phyloP scores from a whole-genome alignment of 2,888 invertebrate genomes.

The Rhimphoctona megacephalus region DNA sequence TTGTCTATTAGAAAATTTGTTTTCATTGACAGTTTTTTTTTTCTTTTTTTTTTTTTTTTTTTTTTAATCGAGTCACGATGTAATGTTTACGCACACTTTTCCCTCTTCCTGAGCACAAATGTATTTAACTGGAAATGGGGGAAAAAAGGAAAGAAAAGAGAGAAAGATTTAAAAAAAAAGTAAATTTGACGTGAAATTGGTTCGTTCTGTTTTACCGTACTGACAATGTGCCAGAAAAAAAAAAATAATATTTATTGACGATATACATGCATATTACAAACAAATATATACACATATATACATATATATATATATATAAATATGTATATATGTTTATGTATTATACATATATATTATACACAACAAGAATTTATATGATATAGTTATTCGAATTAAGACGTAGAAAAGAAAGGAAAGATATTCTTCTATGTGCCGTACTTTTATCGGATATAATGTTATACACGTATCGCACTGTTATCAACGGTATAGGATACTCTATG shows the following conservation, averaged over 20 bases:
- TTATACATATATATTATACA: conserved; percentile 64
- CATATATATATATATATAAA: conserved; percentile 10
- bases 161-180: conserved; percentile 25
- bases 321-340: conserved; percentile 25
- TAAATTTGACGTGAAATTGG: conserved; percentile 66
- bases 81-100: conserved; percentile 55
- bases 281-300: conserved; percentile 35
- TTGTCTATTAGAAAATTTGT: conserved; percentile 43
- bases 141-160: conserved; percentile 8
- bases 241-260: conserved; percentile 77
- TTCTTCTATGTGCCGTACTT: conserved; percentile 83
- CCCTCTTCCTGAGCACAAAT: conserved; percentile 61
- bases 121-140: conserved; percentile 36
- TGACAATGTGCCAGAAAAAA: conserved; percentile 79
- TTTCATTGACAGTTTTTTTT: conserved; percentile 35
- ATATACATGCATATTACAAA: conserved; percentile 72
- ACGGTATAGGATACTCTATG: conserved; percentile 70
- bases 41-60: not conserved
- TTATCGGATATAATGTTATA: conserved; percentile 75
- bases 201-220: conserved; percentile 73
- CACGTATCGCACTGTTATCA: conserved; percentile 72
- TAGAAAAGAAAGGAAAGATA: conserved; percentile 74
- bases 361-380: conserved; percentile 70
- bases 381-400: conserved; percentile 70
- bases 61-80: conserved; percentile 13